Base-by-base conservation (phyloP, 2,113 vertebrate genomes). In the Meriones unguiculatus region DNA sequence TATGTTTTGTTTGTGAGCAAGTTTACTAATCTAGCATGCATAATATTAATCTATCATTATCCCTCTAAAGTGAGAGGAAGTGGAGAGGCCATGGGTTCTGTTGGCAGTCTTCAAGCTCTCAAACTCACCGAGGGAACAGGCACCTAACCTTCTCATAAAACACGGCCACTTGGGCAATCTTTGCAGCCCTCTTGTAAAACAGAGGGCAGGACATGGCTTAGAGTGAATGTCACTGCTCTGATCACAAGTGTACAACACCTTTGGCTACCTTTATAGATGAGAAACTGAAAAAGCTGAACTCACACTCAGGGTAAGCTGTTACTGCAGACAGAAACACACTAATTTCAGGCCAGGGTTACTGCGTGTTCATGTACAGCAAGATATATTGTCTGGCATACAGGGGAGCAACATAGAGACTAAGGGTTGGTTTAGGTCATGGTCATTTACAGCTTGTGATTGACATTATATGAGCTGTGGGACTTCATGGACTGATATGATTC, bases 181-280 rank as follows among this genome's bases (percentile, higher is more conserved):
- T 88, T 93, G 62, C 57, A 70, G 17, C 50, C 28, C 32, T 89
- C 84, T 91, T 91, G 30, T 87, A 64, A 62, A 96, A 93, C 41
- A 38, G 62, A 73, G 52, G 59, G 46, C 89, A 84, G 76, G 15
- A 57, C 30, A 30, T 8, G 84, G 57, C 25, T 84, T 64, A 75
- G 15, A 72, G 35, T 41, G 78, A 64, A 50, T 30, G 57, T 62
- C 88, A 67, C 46, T 84, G 9, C 50, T 62, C 77, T 64, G 46
- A 87, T 32, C 67, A 84, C 38, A 92, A 86, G 24, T 77, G 59
- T 46, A 89, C n/a, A 78, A 46, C 78, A 50, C 17, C 75, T 62
- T 96, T 41, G 50, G 41, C 69, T 90, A 52, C 30, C 46, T 59
- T 87, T 72, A 59, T 72, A 76, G 13, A 3, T 15, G 8, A 52